Conservation (phyloP, 2,113 vertebrate species). For the Entelurus aequoreus region DNA sequence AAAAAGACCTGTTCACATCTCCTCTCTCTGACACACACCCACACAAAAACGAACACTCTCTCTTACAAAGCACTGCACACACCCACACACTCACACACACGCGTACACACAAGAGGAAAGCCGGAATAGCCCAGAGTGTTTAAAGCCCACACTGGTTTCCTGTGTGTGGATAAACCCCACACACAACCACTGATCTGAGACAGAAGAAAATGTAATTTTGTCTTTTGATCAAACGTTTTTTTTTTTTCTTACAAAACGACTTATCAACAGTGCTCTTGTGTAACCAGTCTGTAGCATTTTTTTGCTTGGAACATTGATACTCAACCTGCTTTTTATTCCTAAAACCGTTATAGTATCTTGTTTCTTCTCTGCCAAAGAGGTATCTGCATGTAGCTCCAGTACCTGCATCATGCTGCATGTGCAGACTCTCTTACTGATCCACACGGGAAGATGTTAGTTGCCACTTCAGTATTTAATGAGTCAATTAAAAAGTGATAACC, state of each 20-base stretch:
- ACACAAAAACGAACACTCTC: constrained; percentile 30
- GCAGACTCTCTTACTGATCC: not conserved
- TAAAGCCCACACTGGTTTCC: constrained; percentile 59
- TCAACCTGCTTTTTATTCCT: constrained; percentile 20
- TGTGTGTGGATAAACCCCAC: constrained; percentile 47
- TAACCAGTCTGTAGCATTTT: constrained; percentile 44
- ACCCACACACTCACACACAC: constrained; percentile 7
- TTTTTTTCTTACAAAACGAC: constrained; percentile 40
- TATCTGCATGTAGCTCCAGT: not conserved
- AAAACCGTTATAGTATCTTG: constrained; percentile 5
- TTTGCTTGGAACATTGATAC: constrained; percentile 20
- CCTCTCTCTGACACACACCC: constrained; percentile 47
- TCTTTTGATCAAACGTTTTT: constrained; percentile 61
- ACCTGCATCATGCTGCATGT: not conserved
- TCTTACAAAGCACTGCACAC: constrained; percentile 14
- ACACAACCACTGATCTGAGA: constrained; percentile 42
- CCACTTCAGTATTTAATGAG: not conserved
- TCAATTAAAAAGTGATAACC: constrained; percentile 1
- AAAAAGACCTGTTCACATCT: constrained; percentile 50
- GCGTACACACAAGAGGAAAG: constrained; percentile 16
- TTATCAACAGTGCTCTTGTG: constrained; percentile 56
- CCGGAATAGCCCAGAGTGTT: constrained; percentile 56
- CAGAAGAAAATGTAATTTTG: constrained; percentile 55
- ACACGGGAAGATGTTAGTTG: not conserved
- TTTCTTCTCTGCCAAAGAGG: constrained; percentile 11